Evolutionary conservation across 2,113 vertebrate species (phyloP).

Genomic region (Dromas ardeola): DNA sequence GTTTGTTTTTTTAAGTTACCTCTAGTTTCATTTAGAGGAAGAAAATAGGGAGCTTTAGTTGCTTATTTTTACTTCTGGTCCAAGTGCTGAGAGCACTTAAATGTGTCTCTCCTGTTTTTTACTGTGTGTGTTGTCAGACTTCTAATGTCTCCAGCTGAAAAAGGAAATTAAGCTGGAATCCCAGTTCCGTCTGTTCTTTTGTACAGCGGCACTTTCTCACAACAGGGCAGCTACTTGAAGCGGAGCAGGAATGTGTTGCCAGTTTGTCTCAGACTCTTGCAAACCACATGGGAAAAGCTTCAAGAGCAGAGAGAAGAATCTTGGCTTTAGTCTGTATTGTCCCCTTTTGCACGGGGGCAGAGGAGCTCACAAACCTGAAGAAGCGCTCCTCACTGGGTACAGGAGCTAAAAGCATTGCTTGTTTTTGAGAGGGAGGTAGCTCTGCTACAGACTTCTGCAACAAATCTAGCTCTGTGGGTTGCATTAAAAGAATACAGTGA

Average conservation of each 20-base stretch:
- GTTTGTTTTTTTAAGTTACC: background rate
- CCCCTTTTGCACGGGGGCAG: background rate
- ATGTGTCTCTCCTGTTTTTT: background rate
- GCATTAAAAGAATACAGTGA: background rate
- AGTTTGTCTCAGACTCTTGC: slow-evolving; percentile 13
- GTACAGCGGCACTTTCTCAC: slow-evolving; percentile 2
- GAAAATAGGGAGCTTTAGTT: background rate
- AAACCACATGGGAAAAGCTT: slow-evolving; percentile 14
- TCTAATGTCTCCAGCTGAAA: background rate
- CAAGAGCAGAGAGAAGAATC: background rate
- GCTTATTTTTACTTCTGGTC: background rate
- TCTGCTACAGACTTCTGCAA: background rate
- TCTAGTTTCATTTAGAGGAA: background rate
- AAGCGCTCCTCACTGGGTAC: background rate
- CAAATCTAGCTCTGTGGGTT: background rate
- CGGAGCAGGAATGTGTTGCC: background rate
- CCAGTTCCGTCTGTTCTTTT: background rate
- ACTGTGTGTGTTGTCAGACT: background rate
- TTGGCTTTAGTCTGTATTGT: background rate
- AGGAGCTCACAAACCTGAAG: background rate
- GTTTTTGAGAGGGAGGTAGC: background rate
- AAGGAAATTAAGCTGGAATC: slow-evolving; percentile 11
- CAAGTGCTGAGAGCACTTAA: background rate
- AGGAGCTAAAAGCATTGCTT: background rate
- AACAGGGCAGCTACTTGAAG: slow-evolving; percentile 42